phyloP scores from a whole-genome alignment of 2,888 invertebrate species.

The Halictus ligatus region DNA sequence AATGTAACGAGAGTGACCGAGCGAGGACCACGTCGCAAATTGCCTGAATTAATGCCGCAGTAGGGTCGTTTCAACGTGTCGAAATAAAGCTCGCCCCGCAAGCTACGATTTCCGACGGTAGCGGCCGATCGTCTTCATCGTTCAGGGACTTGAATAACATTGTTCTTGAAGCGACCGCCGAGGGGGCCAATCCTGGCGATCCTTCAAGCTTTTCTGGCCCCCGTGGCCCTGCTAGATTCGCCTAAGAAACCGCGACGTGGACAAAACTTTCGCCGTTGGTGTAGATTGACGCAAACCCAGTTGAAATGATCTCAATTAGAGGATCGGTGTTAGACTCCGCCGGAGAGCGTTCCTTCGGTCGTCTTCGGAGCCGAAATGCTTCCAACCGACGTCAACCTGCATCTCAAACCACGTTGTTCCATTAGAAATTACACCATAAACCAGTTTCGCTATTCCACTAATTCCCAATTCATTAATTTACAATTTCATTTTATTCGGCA shows the following conservation, averaged over 20 bases:
- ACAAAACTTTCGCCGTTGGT: conserved; percentile 62
- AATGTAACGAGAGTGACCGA: conserved; percentile 67
- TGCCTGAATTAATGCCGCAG: conserved; percentile 80
- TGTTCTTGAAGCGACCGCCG: background rate
- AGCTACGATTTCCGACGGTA: conserved; percentile 7
- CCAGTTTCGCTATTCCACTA: background rate
- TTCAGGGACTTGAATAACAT: background rate
- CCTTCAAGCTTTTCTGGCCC: background rate
- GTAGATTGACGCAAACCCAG: conserved; percentile 74
- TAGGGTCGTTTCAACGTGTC: conserved; percentile 75
- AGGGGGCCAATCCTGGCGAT: background rate
- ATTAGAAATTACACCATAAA: background rate
- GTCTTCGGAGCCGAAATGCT: conserved; percentile 35
- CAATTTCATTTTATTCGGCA: too few relatives aligned
- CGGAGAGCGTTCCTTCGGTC: conserved; percentile 50
- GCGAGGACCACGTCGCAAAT: conserved; percentile 78
- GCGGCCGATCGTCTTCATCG: background rate
- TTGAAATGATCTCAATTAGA: conserved; percentile 72
- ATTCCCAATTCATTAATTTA: background rate
- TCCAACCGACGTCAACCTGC: background rate
- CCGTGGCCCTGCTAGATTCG: background rate
- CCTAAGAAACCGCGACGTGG: conserved; percentile 8
- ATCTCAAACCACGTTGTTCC: background rate
- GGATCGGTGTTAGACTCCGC: conserved; percentile 57
- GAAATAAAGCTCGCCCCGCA: conserved; percentile 70